Conservation (phyloP, 2,113 vertebrate genomes). For the Macquaria australasica region DNA sequence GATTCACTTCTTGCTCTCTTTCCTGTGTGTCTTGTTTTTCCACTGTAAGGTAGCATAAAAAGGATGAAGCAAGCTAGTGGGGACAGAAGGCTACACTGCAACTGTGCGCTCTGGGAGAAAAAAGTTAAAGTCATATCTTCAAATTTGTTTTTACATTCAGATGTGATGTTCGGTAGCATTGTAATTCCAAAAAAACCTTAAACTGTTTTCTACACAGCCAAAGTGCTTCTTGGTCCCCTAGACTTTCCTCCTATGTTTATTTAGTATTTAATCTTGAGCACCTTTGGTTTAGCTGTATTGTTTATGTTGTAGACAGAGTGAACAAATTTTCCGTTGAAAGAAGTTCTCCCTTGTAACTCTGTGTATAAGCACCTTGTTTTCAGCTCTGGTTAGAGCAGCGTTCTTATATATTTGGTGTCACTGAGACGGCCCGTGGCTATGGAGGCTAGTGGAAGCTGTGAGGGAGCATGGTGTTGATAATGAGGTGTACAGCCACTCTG, state of each 20-base stretch:
- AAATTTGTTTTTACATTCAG: neutral
- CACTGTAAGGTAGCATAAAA: too few species aligned
- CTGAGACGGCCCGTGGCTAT: slow-evolving; percentile 15
- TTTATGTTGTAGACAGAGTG: neutral
- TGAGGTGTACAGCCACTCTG: slow-evolving; percentile 65
- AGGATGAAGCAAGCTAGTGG: too few species aligned
- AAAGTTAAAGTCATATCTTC: too few species aligned
- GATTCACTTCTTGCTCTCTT: neutral
- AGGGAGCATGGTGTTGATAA: slow-evolving; percentile 60
- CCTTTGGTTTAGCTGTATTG: neutral
- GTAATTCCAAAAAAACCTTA: neutral
- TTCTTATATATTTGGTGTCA: slow-evolving; percentile 45
- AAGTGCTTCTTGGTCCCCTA: neutral
- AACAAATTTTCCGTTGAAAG: neutral
- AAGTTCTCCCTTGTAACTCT: neutral
- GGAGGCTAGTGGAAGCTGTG: slow-evolving; percentile 40
- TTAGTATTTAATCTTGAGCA: neutral
- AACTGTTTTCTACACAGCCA: neutral
- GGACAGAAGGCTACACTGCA: too few species aligned
- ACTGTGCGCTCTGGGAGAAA: too few species aligned
- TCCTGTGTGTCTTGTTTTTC: too few species aligned
- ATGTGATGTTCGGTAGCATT: neutral
- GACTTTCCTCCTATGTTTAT: neutral
- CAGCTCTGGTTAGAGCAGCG: neutral
- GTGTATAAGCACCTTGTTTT: slow-evolving; percentile 1